phyloP scores from a whole-genome alignment of 1,140 invertebrate genomes.

The Heliconius congener region DNA sequence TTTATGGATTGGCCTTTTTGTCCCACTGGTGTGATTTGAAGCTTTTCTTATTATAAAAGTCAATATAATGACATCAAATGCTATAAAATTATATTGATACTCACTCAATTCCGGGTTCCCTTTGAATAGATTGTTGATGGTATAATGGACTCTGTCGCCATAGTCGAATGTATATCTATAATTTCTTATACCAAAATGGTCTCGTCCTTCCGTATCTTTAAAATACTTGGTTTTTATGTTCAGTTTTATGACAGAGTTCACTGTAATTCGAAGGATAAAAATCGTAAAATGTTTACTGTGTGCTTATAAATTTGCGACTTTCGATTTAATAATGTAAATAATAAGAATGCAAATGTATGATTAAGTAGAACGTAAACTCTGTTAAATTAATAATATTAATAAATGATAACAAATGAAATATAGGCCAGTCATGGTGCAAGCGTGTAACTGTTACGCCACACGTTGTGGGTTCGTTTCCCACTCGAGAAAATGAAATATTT shows the following conservation, averaged over 20 bases:
- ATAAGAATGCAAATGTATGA: not conserved
- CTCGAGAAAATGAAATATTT: too few relatives aligned
- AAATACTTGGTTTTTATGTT: slow-evolving; percentile 75
- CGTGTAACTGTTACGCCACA: too few relatives aligned
- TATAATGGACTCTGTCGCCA: slow-evolving; percentile 71
- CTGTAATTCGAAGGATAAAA: slow-evolving; percentile 52
- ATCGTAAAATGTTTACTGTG: slow-evolving; percentile 32
- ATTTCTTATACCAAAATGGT: slow-evolving; percentile 74
- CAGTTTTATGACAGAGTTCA: slow-evolving; percentile 72
- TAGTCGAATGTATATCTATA: slow-evolving; percentile 74
- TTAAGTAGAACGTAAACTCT: not conserved
- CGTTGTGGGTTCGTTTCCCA: too few relatives aligned
- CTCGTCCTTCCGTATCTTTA: slow-evolving; percentile 66
- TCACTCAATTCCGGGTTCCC: slow-evolving; percentile 74
- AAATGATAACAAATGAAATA: too few relatives aligned
- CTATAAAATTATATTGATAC: slow-evolving; percentile 42
- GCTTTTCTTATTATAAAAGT: not conserved
- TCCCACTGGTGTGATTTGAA: not conserved
- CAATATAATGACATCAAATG: not conserved
- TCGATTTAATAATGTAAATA: not conserved
- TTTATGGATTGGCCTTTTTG: not conserved
- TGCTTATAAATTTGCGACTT: slow-evolving; percentile 11
- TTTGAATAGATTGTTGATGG: slow-evolving; percentile 73
- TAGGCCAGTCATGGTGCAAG: too few relatives aligned
- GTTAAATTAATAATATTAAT: too few relatives aligned